Conservation (phyloP, 2,797 vertebrate species). For the Buphagus erythrorhynchus region DNA sequence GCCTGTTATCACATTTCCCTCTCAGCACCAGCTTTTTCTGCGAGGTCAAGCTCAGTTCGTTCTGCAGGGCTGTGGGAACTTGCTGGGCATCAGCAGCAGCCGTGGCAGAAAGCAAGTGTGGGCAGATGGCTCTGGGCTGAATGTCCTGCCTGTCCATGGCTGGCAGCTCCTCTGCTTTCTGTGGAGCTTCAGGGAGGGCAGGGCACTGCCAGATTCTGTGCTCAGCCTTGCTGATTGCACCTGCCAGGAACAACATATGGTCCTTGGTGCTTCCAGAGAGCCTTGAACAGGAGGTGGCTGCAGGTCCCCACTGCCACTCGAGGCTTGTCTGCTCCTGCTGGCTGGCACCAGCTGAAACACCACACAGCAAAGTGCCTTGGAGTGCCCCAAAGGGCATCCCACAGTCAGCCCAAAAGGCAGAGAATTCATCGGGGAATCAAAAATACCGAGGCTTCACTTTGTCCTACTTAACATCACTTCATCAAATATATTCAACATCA, state of each 20-base stretch:
- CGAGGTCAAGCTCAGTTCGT: background rate
- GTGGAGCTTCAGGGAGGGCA: slow-evolving; percentile 1
- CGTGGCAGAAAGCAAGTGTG: background rate
- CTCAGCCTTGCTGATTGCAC: background rate
- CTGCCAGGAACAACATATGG: slow-evolving; percentile 41
- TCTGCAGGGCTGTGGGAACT: background rate
- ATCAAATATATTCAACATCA: background rate
- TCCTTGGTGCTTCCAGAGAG: background rate
- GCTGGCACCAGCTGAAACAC: background rate
- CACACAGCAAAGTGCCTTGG: background rate
- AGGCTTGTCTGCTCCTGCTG: background rate
- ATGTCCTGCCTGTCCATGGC: slow-evolving; percentile 26
- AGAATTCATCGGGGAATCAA: background rate
- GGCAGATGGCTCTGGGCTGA: slow-evolving; percentile 41
- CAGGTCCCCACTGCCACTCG: background rate
- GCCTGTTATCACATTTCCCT: background rate
- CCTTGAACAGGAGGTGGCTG: background rate
- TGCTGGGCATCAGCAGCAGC: background rate
- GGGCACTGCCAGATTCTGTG: background rate
- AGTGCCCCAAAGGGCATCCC: background rate
- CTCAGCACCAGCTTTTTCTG: background rate
- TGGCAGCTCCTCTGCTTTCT: background rate
- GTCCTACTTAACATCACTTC: background rate
- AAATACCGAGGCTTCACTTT: background rate
- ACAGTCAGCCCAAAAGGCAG: background rate